These are phyloP conservation scores for Pteronotus mesoamericanus DNA, from an alignment of 2,797 vertebrate species.

Conservation along the genomic window DNA sequence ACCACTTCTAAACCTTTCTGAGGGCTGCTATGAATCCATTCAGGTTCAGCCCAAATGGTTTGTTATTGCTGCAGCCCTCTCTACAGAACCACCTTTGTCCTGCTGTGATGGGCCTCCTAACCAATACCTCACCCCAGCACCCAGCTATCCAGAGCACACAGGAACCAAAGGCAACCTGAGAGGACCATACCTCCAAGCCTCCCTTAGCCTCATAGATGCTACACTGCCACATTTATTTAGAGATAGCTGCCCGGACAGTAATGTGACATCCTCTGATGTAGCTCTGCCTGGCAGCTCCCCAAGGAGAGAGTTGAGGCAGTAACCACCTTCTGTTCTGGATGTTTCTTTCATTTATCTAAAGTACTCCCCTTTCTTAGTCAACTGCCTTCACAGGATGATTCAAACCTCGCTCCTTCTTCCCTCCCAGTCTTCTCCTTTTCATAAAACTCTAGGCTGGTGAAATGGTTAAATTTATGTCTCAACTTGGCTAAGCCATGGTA, in stretches of 20 bases:
- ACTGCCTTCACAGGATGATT: background rate
- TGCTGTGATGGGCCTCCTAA: background rate
- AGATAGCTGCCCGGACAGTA: background rate
- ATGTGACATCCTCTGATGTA: background rate
- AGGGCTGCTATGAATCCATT: background rate
- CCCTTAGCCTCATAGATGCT: no score
- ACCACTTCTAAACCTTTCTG: background rate
- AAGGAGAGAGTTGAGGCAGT: background rate
- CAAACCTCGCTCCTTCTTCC: background rate
- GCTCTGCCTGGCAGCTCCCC: background rate
- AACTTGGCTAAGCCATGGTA: background rate
- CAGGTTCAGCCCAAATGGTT: background rate
- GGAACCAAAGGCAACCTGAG: background rate
- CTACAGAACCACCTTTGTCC: background rate
- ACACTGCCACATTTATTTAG: background rate
- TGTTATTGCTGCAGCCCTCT: background rate
- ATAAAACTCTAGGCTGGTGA: background rate
- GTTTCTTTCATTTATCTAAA: background rate
- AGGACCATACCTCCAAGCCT: background rate
- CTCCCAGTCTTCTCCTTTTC: background rate
- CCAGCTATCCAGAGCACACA: background rate
- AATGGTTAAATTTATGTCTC: background rate
- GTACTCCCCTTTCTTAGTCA: background rate
- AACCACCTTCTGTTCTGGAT: background rate
- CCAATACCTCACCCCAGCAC: fast-evolving